Percentiles rank a stretch among this genome's conserved stretches.
phyloP scores from a whole-genome alignment of 2,113 vertebrate genomes.

The Seriola dumerili region DNA sequence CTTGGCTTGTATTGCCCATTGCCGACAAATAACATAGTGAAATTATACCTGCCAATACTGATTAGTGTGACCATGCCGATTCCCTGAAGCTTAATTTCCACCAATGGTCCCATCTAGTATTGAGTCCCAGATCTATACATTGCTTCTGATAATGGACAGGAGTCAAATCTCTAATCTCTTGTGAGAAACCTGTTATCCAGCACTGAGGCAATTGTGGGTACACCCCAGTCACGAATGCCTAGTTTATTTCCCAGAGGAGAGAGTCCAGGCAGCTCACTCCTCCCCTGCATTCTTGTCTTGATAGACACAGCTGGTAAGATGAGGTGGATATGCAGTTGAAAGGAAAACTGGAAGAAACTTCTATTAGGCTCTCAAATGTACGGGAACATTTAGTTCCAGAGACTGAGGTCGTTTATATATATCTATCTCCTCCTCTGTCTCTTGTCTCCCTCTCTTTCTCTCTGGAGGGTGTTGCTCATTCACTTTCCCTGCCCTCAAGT shows the following conservation, averaged over 20 bases:
- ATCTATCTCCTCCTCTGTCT: conserved; percentile 42
- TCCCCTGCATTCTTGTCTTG: conserved; percentile 5
- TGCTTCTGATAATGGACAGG: conserved; percentile 21
- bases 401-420: conserved; percentile 57
- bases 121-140: conserved; percentile 29
- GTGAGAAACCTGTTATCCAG: conserved; percentile 27
- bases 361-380: conserved; percentile 50
- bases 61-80: neutral
- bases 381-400: conserved; percentile 57
- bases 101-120: neutral
- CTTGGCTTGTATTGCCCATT: neutral
- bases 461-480: conserved; percentile 44
- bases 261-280: neutral
- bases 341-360: conserved; percentile 38
- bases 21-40: conserved; percentile 22
- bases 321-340: conserved; percentile 21
- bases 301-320: conserved; percentile 33
- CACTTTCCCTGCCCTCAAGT: conserved; percentile 25
- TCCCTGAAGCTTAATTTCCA: conserved; percentile 9
- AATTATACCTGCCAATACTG: conserved; percentile 20
- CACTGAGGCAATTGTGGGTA: conserved; percentile 31
- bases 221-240: conserved; percentile 26
- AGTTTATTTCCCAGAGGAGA: conserved; percentile 55
- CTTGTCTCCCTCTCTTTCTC: conserved; percentile 30
- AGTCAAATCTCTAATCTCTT: conserved; percentile 27